Conservation (phyloP, 2,888 invertebrate genomes). For the Cactoblastis cactorum region DNA sequence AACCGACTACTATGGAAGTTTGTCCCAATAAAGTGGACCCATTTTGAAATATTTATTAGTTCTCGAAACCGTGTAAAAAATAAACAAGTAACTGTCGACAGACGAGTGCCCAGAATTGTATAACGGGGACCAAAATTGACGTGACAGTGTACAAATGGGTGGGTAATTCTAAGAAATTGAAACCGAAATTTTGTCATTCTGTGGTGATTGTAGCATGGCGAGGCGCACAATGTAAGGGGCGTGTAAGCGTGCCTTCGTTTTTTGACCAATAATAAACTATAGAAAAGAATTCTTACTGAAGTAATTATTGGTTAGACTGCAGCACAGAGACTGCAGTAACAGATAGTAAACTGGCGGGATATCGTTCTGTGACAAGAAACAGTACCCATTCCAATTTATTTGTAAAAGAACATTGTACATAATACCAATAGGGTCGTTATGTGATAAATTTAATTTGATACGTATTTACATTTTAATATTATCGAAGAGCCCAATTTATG, state of each 20-base stretch:
- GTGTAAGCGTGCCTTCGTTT: slow-evolving; percentile 70
- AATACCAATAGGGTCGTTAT: slow-evolving; percentile 10
- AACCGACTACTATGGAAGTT: slow-evolving; percentile 71
- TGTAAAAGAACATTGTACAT: slow-evolving; percentile 11
- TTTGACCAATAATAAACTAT: slow-evolving; percentile 64
- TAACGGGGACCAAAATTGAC: slow-evolving; percentile 60
- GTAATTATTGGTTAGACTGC: slow-evolving; percentile 71
- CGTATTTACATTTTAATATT: neutral
- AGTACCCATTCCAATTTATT: slow-evolving; percentile 28
- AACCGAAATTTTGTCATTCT: slow-evolving; percentile 77
- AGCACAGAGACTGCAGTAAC: too few relatives aligned
- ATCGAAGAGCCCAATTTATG: too few relatives aligned
- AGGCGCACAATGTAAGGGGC: slow-evolving; percentile 48
- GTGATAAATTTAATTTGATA: neutral
- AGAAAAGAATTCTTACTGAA: slow-evolving; percentile 66
- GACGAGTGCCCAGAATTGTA: slow-evolving; percentile 40
- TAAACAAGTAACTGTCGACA: slow-evolving; percentile 65
- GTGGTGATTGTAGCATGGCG: slow-evolving; percentile 60
- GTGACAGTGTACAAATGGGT: slow-evolving; percentile 54
- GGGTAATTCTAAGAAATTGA: slow-evolving; percentile 61
- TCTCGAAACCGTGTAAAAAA: slow-evolving; percentile 48
- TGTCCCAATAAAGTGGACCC: slow-evolving; percentile 69
- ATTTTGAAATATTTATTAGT: slow-evolving; percentile 72
- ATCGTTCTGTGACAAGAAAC: slow-evolving; percentile 42
- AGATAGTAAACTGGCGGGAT: slow-evolving; percentile 68